A percentile compares a stretch with the other conserved stretches of the same genome.
Conservation (phyloP, 2,888 invertebrate species). For the Chorisops tibialis region DNA sequence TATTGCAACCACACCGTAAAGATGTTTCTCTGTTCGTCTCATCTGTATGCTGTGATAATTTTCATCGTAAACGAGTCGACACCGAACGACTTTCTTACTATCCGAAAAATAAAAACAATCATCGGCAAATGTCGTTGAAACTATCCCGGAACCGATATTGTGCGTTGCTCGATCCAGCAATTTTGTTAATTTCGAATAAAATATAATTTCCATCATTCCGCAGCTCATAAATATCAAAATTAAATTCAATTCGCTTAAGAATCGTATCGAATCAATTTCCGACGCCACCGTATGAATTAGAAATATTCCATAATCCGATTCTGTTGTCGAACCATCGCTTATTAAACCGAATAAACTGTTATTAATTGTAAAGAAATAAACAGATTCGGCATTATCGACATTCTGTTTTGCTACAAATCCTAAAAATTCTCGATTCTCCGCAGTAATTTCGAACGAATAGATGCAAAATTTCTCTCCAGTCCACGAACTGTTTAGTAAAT, state of each 20-base stretch:
- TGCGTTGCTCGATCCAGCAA: slow-evolving; percentile 35
- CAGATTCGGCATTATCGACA: slow-evolving; percentile 35
- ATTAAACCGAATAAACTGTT: slow-evolving; percentile 43
- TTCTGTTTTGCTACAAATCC: slow-evolving; percentile 34
- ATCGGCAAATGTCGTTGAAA: slow-evolving; percentile 23
- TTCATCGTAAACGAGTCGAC: slow-evolving; percentile 39
- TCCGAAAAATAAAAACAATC: slow-evolving; percentile 37
- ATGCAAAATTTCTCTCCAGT: slow-evolving; percentile 41
- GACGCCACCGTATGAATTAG: slow-evolving; percentile 21
- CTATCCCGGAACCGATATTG: slow-evolving; percentile 14
- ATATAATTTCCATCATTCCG: slow-evolving; percentile 48
- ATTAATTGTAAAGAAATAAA: slow-evolving; percentile 45
- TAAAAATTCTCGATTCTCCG: slow-evolving; percentile 40
- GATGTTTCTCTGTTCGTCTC: slow-evolving; percentile 37
- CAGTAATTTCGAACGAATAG: slow-evolving; percentile 36
- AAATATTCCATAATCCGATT: slow-evolving; percentile 12
- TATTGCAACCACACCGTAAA: slow-evolving; percentile 45
- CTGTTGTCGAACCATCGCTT: slow-evolving; percentile 29
- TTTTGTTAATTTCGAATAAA: slow-evolving; percentile 37
- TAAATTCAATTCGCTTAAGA: slow-evolving; percentile 35
- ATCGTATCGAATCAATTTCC: slow-evolving; percentile 22
- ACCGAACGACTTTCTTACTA: slow-evolving; percentile 40
- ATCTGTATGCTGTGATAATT: slow-evolving; percentile 39
- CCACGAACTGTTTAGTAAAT: slow-evolving; percentile 46
- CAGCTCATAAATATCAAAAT: slow-evolving; percentile 43